A percentile compares a stretch with the other conserved stretches of the same genome.
Conservation (phyloP, 1,140 invertebrate species). For the Atopsyche davidsoni region DNA sequence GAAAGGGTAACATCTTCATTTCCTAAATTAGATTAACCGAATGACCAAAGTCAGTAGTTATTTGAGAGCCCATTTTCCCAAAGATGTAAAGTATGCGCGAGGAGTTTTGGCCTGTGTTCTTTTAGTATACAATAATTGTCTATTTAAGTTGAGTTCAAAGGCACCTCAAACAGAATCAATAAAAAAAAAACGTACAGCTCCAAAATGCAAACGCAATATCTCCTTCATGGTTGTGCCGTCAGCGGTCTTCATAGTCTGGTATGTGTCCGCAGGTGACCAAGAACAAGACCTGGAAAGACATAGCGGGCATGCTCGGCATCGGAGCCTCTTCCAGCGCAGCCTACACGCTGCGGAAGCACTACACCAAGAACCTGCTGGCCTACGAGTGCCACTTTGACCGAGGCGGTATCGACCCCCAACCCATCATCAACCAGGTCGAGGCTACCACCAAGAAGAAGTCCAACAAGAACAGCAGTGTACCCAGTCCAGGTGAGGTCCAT, state of each 20-base stretch:
- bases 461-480: conserved; percentile 73
- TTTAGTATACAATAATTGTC: too few species aligned
- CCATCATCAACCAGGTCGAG: conserved; percentile 91
- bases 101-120: too few species aligned
- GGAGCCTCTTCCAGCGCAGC: conserved; percentile 94
- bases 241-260: background rate
- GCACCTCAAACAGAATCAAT: too few species aligned
- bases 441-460: conserved; percentile 83
- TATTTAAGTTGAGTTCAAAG: too few species aligned
- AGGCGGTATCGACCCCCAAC: conserved; percentile 90
- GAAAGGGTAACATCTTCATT: too few species aligned
- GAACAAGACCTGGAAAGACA: conserved; percentile 98
- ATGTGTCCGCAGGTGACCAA: conserved; percentile 77
- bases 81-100: too few species aligned
- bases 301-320: conserved; percentile 86
- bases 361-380: conserved; percentile 92
- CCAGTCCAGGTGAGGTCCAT: conserved; percentile 64
- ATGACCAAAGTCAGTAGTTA: too few species aligned
- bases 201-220: conserved; percentile 26
- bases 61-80: too few species aligned
- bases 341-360: conserved; percentile 94
- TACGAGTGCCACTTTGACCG: conserved; percentile 96
- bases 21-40: too few species aligned
- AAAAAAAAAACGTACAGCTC: too few species aligned
- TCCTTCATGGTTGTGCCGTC: conserved; percentile 7